These are phyloP conservation scores for Merodon equestris DNA, from an alignment of 2,888 invertebrate species.

Conservation along the genomic window DNA sequence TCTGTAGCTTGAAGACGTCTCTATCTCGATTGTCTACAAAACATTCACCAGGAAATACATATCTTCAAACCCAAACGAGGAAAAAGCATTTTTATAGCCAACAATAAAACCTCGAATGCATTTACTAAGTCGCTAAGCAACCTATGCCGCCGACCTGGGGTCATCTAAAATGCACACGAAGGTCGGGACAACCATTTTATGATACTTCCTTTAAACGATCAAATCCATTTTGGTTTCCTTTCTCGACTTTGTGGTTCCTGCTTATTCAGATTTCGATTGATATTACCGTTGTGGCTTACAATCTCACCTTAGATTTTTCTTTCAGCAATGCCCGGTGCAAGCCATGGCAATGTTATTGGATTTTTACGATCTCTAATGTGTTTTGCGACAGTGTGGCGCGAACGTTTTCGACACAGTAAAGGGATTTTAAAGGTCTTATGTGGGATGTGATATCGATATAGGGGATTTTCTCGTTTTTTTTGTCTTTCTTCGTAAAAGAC, in stretches of 20 bases:
- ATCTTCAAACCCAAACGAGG: slow-evolving; percentile 17
- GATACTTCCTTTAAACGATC: slow-evolving; percentile 52
- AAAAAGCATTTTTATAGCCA: slow-evolving; percentile 41
- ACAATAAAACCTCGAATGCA: slow-evolving; percentile 49
- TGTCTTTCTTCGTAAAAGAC: neutral
- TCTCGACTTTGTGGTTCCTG: slow-evolving; percentile 8
- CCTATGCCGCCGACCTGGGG: slow-evolving; percentile 23
- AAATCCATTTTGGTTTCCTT: slow-evolving; percentile 39
- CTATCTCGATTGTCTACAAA: slow-evolving; percentile 1
- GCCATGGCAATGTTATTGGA: slow-evolving; percentile 49
- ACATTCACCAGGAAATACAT: slow-evolving; percentile 16
- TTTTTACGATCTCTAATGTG: slow-evolving; percentile 45
- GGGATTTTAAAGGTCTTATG: slow-evolving; percentile 24
- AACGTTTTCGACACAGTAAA: slow-evolving; percentile 5
- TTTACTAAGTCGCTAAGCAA: neutral
- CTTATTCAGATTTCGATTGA: slow-evolving; percentile 46
- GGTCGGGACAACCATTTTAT: slow-evolving; percentile 38
- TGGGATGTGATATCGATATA: slow-evolving; percentile 22
- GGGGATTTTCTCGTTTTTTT: slow-evolving; percentile 1
- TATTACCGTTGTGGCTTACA: slow-evolving; percentile 17
- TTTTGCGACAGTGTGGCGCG: neutral
- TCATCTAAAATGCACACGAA: slow-evolving; percentile 5
- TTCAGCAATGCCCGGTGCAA: neutral
- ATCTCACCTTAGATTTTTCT: slow-evolving; percentile 2
- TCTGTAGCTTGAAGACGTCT: neutral